Evolutionary conservation across 53 echinoderm and acorn worm genomes (phyloP).

Genomic region (Pentamera pediparva): DNA sequence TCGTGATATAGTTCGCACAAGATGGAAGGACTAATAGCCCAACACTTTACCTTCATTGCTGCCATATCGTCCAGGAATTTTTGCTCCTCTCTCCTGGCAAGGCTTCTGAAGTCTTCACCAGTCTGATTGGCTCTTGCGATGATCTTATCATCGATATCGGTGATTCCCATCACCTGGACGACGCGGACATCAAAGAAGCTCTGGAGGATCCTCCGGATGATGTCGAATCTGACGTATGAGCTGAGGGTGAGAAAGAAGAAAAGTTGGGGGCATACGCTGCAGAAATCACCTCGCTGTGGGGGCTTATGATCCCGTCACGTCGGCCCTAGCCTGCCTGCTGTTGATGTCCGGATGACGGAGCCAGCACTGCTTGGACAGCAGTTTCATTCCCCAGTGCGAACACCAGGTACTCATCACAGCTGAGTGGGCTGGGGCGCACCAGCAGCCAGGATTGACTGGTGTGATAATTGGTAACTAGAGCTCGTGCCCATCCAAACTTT

Average conservation of each 20-base stretch:
- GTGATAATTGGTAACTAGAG: too few relatives aligned
- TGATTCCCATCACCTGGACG: slow-evolving; percentile 92
- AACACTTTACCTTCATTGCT: slow-evolving; percentile 32
- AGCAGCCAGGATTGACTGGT: too few relatives aligned
- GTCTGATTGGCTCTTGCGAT: slow-evolving; percentile 61
- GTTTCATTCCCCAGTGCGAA: too few relatives aligned
- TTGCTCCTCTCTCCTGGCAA: slow-evolving; percentile 60
- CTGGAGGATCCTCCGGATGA: slow-evolving; percentile 73
- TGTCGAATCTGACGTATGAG: slow-evolving; percentile 86
- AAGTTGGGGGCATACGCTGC: too few relatives aligned
- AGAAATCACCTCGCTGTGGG: background rate
- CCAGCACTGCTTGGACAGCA: too few relatives aligned
- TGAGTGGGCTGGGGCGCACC: too few relatives aligned
- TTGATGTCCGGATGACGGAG: too few relatives aligned
- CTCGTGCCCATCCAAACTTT: too few relatives aligned
- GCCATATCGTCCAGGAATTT: slow-evolving; percentile 77
- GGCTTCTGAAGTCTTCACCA: slow-evolving; percentile 45
- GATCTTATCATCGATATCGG: slow-evolving; percentile 96
- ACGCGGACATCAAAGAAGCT: slow-evolving; percentile 75
- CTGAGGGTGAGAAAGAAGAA: slow-evolving; percentile 34
- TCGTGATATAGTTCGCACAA: background rate
- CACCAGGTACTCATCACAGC: too few relatives aligned
- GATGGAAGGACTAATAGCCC: background rate
- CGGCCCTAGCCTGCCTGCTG: too few relatives aligned
- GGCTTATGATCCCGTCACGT: too few relatives aligned